Conservation (phyloP, 2,888 invertebrate species). For the Labia minor region DNA sequence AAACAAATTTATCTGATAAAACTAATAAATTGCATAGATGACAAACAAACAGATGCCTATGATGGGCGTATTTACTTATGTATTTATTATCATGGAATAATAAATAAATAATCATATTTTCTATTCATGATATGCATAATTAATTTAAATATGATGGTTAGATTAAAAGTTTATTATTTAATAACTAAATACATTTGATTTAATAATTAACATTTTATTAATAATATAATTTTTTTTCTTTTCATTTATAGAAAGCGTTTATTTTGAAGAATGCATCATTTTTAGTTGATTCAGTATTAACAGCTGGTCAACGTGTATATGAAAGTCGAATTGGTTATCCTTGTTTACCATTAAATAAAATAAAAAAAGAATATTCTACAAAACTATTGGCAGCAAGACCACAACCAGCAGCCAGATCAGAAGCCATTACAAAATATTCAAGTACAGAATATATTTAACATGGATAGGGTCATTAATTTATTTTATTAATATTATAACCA, state of each 20-base stretch:
- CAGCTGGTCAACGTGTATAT: conserved; percentile 50
- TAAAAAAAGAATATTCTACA: conserved; percentile 30
- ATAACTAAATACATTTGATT: too few species aligned
- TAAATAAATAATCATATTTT: too few species aligned
- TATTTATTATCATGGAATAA: too few species aligned
- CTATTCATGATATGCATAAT: too few species aligned
- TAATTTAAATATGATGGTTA: too few species aligned
- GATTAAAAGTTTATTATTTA: too few species aligned
- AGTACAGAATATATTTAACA: conserved; percentile 52
- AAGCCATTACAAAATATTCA: conserved; percentile 55
- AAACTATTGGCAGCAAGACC: conserved; percentile 31
- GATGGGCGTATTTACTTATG: too few species aligned
- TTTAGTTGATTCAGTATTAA: conserved; percentile 53
- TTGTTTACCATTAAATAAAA: conserved; percentile 27
- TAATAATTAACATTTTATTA: too few species aligned
- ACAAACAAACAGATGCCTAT: too few species aligned
- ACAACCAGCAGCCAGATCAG: conserved; percentile 33
- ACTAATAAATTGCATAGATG: too few species aligned
- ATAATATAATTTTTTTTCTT: conserved; percentile 16
- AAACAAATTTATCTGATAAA: too few species aligned
- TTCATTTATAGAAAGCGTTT: conserved; percentile 34
- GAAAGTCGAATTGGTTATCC: conserved; percentile 34
- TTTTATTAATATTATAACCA: too few species aligned
- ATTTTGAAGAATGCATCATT: conserved; percentile 59
- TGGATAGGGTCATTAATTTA: not conserved